A percentile compares a stretch with the other conserved stretches of the same genome.
Conservation (phyloP, 2,888 invertebrate genomes). For the Tanypteryx hageni region DNA sequence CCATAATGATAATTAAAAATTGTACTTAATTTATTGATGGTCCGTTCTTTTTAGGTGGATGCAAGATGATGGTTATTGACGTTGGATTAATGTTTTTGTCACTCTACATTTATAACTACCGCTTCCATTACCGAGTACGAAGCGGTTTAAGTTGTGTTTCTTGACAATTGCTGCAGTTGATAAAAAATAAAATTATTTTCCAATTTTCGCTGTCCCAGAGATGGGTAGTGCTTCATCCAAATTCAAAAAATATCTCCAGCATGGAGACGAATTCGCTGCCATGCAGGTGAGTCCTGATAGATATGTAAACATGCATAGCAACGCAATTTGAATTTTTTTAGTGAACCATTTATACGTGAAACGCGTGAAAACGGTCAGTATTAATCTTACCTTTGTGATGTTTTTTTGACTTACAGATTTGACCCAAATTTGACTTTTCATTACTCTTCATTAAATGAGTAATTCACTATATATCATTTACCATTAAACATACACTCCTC, state of each 20-base stretch:
- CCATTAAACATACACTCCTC: too few relatives aligned
- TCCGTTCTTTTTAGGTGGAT: conserved; percentile 39
- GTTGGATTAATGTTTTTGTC: conserved; percentile 61
- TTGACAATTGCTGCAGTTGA: conserved; percentile 62
- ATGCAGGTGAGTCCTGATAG: conserved; percentile 76
- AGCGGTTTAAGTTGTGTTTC: conserved; percentile 63
- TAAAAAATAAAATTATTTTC: conserved; percentile 51
- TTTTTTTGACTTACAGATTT: conserved; percentile 49
- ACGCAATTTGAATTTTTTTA: too few relatives aligned
- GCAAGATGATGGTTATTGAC: conserved; percentile 63
- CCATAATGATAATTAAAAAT: background rate
- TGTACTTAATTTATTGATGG: background rate
- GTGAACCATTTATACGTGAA: too few relatives aligned
- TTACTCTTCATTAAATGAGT: too few relatives aligned
- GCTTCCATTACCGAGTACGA: conserved; percentile 59
- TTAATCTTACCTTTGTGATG: background rate
- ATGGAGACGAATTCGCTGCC: conserved; percentile 84
- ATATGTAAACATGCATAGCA: background rate
- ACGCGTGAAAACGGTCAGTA: too few relatives aligned
- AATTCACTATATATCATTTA: too few relatives aligned
- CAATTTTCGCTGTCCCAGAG: conserved; percentile 49
- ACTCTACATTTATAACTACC: conserved; percentile 47
- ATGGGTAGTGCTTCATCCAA: conserved; percentile 85
- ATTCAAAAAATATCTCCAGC: conserved; percentile 83
- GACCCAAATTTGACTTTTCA: background rate